These are phyloP conservation scores for Numenius phaeopus DNA, from an alignment of 2,797 vertebrate genomes.

Conservation along the genomic window DNA sequence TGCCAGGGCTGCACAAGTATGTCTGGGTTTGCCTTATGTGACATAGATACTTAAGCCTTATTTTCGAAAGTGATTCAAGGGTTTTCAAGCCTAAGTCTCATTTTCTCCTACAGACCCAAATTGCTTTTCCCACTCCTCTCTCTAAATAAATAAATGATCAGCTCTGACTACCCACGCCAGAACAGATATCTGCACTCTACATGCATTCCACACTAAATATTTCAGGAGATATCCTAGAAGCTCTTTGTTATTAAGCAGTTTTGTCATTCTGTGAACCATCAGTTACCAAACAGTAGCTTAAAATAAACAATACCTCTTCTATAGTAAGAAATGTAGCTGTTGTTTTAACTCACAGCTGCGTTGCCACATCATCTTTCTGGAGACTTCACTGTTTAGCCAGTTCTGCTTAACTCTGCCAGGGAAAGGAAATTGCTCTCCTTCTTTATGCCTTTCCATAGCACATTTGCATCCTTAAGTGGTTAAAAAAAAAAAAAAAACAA, in stretches of 20 bases:
- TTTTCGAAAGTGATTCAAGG: slow-evolving; percentile 21
- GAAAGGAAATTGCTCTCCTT: background rate
- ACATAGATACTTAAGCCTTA: background rate
- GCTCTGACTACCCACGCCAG: slow-evolving; percentile 32
- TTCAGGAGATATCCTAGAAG: slow-evolving; percentile 53
- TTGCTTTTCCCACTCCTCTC: slow-evolving; percentile 44
- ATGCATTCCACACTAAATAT: slow-evolving; percentile 56
- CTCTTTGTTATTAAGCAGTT: slow-evolving; percentile 60
- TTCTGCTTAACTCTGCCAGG: background rate
- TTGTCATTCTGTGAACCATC: slow-evolving; percentile 49
- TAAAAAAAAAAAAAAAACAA: background rate
- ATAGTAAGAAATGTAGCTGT: background rate
- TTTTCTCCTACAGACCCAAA: slow-evolving; percentile 23
- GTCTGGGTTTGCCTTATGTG: background rate
- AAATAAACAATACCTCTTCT: slow-evolving; percentile 26
- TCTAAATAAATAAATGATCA: slow-evolving; percentile 66
- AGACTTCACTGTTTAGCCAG: background rate
- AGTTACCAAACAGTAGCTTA: slow-evolving; percentile 31
- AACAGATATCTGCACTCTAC: slow-evolving; percentile 20
- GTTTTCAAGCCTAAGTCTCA: slow-evolving; percentile 17
- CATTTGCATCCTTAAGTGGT: slow-evolving; percentile 9
- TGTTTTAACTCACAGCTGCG: slow-evolving; percentile 39
- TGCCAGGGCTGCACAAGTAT: background rate
- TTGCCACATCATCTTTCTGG: background rate
- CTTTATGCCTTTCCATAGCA: background rate